Percentiles rank a stretch among this genome's conserved stretches.
Conservation (phyloP, 2,797 vertebrate species). For the Pteronotus mesoamericanus region DNA sequence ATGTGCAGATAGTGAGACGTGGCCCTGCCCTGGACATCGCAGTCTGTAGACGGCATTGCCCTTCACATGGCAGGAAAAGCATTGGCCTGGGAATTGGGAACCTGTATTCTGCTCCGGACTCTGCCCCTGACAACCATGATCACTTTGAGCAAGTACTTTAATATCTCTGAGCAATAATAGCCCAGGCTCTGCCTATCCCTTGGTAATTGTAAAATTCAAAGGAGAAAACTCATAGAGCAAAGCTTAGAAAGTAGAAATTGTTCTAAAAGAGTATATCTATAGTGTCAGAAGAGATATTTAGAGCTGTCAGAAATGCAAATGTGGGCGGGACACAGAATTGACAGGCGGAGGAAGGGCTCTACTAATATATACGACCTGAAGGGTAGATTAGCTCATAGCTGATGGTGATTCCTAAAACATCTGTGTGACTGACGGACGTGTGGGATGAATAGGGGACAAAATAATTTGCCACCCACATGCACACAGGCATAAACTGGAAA, state of each 20-base stretch:
- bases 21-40: not conserved
- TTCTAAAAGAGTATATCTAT: not conserved
- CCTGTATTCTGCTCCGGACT: not conserved
- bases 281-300: not conserved
- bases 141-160: constrained; percentile 34
- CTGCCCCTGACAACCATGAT: not conserved
- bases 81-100: not conserved
- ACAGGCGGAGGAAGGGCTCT: not conserved
- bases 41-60: not conserved
- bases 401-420: not conserved
- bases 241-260: not conserved
- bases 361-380: not conserved
- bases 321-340: not conserved
- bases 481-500: not conserved
- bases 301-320: not conserved
- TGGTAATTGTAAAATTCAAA: not conserved
- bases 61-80: not conserved
- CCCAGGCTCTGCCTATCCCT: not conserved
- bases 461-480: not conserved
- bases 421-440: not conserved
- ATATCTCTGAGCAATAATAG: not conserved
- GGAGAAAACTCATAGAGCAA: not conserved
- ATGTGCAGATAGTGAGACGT: not conserved
- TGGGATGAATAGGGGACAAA: not conserved
- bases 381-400: not conserved